Evolutionary conservation across 2,888 invertebrate species (phyloP), one percentile per base, ranked within the genome.

Genomic region (Deilephila elpenor): DNA sequence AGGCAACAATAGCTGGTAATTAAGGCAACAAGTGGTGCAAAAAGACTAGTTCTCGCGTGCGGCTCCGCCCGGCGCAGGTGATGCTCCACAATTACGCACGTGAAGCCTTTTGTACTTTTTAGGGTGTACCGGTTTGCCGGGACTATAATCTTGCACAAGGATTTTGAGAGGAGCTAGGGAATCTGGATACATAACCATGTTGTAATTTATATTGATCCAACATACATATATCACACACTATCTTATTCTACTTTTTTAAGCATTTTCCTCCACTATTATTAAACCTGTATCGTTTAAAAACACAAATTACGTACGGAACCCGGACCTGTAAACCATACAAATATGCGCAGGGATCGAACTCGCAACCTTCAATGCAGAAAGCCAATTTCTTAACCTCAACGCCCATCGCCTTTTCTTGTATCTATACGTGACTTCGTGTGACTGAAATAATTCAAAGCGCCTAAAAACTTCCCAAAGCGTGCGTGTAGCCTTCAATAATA

Each of bases 401-500:
- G 14, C 44, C 11, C 3, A 44, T 14, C 3, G 44, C 11, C 11
- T 11, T 44, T 44, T 32, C 32, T 32, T 32, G 1, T 3, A 5
- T 32, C 5, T 5, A 32, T 32, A 32, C 32, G 32, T 44, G 11
- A 44, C 44, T 44, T 44, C 44, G 14, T 14, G 11, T 59, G 25
- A 11, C 25, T 25, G 11, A 20, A 11, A 32, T 5, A 14, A 60
- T 25, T 29, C 60, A 3, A 60, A 14, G 29, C 29, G 29, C 4
- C 17, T 14, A 29, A 17, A 29, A 60, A 60, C 29, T 20, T 3
- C 44, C 51, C 25, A 19, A 51, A 67, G 20, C 20, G 44, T 19
- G 67, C 67, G 67, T 67, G 67, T 44, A 44, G 5, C 72, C 70
- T 61, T 74, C 79, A 76, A 44, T 77, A 75, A 80, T 79, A 74